phyloP scores from a whole-genome alignment of 2,113 vertebrate species.

The Glareola pratincola region DNA sequence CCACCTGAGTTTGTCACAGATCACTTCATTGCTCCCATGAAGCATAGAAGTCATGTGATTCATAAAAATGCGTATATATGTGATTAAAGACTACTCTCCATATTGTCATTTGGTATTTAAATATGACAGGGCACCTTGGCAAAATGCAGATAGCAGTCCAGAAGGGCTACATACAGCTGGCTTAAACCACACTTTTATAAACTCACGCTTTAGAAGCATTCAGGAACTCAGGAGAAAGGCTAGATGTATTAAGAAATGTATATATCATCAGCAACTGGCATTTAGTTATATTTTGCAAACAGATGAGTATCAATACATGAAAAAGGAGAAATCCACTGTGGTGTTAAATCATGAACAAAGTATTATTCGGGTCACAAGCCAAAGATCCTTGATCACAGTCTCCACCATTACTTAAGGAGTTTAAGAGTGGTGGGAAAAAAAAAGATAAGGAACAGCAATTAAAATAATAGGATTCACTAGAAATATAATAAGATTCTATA shows the following conservation, averaged over 20 bases:
- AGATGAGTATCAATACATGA: neutral
- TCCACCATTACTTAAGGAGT: neutral
- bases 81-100: neutral
- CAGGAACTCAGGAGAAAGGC: neutral
- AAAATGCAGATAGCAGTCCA: neutral
- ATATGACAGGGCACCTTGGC: neutral
- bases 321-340: neutral
- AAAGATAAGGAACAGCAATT: neutral
- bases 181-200: neutral
- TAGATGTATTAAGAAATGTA: neutral
- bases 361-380: neutral
- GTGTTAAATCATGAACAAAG: neutral
- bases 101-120: neutral
- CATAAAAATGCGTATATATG: neutral
- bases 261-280: neutral
- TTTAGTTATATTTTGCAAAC: neutral
- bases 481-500: neutral
- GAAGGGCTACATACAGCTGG: neutral
- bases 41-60: neutral
- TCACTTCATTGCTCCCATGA: neutral
- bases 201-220: neutral
- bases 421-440: neutral
- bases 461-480: neutral
- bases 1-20: neutral
- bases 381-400: neutral